Base-by-base conservation (phyloP, 1,140 invertebrate genomes). In the Parapsyche elsis region DNA sequence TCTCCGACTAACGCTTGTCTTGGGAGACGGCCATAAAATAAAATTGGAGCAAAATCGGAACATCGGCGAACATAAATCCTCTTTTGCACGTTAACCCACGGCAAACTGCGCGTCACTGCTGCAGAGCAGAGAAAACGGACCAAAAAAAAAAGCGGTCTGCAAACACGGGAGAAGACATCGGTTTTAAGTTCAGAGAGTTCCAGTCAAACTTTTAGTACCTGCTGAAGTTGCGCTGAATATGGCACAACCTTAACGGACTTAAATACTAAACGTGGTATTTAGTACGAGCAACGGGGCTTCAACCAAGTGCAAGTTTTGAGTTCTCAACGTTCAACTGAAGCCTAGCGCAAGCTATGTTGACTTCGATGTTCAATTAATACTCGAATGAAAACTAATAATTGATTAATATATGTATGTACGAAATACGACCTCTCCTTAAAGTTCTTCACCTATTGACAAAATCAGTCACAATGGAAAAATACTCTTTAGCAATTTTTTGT, bases 121-220 rank as follows among this genome's bases (percentile, higher is more conserved):
- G n/a, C n/a, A n/a, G n/a, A n/a, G n/a, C n/a, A n/a, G n/a, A n/a
- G n/a, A n/a, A n/a, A n/a, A n/a, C n/a, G n/a, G n/a, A n/a, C n/a
- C n/a, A n/a, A n/a, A n/a, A n/a, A n/a, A n/a, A 26, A 67, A 67
- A 67, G 9, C 5, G 0, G 24, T 9, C 12, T 67, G 64, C 23
- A 67, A 67, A 19, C 24, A 30, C 14, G 14, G 64, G 23, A 24
- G 14, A 67, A 64, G 64, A 67, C 64, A 67, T 67, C 64, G 64
- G 64, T 67, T 53, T 67, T 24, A 67, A 26, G 21, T 67, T 67
- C 24, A 1, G 23, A 14, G 2, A 12, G 49, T 14, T 14, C 10
- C 12, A 14, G 0, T 26, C 9, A 67, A 67, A 67, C 64, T 67
- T 67, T 67, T 12, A 12, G 12, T 53, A 26, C 64, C 23, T 67